Evolutionary conservation across 2,888 invertebrate genomes (phyloP), one percentile per base, ranked within the genome.

Genomic region (Acronicta leporina): DNA sequence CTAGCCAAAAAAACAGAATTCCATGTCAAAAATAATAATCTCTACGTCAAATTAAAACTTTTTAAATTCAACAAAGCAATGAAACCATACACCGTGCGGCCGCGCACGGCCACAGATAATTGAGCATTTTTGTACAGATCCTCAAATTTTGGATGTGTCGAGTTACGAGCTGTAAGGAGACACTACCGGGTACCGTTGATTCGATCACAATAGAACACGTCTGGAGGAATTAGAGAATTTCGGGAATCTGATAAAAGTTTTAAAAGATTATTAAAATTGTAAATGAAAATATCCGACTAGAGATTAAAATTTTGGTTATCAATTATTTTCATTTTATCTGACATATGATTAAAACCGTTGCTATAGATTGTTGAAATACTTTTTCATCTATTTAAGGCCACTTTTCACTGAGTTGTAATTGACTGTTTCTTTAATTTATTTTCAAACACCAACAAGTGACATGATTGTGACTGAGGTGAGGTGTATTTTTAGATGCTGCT

Each of bases 191-290:
- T 75, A 76, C 76, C 65, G 66, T 71, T 82, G 82, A 86, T 85
- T 82, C 73, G 68, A 65, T 67, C 56, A 87, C 86, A 87, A 87
- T 82, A 72, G 78, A 8, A 55, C 56, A 57, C 71, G 85, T 87
- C 86, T 77, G 42, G 13, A 73, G 66, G 79, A 84, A 87, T 87
- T 85, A 86, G 55, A 55, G 57, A 71, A 63, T 70, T 63, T 75
- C 25, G 44, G 42, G 54, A 61, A 75, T 67, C 63, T 42, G 67
- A 65, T 75, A 69, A 64, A 48, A 46, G 42, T 61, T 50, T 55
- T 42, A 49, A 55, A 42, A 25, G 42, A 50, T 60, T 40, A 38
- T 20, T n/a, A n/a, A 7, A 5, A 35, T 35, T 35, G 35, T 13
- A 41, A 46, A 60, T 47, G 14, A 47, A 30, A 38, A 48, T 33